Evolutionary conservation across 2,113 vertebrate genomes (phyloP).

Genomic region (Ariopsis seemanni): DNA sequence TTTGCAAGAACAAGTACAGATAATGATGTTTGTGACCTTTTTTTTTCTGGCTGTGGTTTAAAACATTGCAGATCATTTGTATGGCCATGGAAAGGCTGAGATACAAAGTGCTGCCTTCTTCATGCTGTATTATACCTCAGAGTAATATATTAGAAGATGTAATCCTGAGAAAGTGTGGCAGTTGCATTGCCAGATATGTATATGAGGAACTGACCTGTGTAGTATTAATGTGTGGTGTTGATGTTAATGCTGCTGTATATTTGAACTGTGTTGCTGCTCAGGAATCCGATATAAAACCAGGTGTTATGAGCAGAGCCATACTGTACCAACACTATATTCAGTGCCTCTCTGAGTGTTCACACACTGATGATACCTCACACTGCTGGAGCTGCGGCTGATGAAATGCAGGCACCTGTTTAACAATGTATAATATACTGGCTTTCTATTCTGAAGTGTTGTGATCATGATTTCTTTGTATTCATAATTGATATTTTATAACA

Average conservation of each 20-base stretch:
- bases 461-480: slow-evolving; percentile 11
- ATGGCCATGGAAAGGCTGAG: neutral
- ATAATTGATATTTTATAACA: neutral
- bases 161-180: neutral
- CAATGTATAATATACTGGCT: slow-evolving; percentile 32
- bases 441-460: slow-evolving; percentile 17
- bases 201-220: slow-evolving; percentile 1
- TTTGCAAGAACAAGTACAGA: neutral
- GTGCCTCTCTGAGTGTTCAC: slow-evolving; percentile 44
- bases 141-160: slow-evolving; percentile 4
- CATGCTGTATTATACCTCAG: slow-evolving; percentile 15
- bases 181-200: neutral
- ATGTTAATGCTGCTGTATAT: slow-evolving; percentile 25
- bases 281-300: slow-evolving; percentile 25
- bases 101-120: slow-evolving; percentile 5
- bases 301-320: slow-evolving; percentile 42
- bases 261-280: slow-evolving; percentile 43
- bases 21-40: neutral
- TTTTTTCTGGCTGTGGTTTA: neutral
- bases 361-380: slow-evolving; percentile 40
- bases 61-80: neutral
- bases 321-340: slow-evolving; percentile 35
- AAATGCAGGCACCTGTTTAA: slow-evolving; percentile 29
- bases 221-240: neutral
- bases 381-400: slow-evolving; percentile 30